Base-by-base conservation (phyloP, 2,113 vertebrate genomes). In the Symphodus melops region DNA sequence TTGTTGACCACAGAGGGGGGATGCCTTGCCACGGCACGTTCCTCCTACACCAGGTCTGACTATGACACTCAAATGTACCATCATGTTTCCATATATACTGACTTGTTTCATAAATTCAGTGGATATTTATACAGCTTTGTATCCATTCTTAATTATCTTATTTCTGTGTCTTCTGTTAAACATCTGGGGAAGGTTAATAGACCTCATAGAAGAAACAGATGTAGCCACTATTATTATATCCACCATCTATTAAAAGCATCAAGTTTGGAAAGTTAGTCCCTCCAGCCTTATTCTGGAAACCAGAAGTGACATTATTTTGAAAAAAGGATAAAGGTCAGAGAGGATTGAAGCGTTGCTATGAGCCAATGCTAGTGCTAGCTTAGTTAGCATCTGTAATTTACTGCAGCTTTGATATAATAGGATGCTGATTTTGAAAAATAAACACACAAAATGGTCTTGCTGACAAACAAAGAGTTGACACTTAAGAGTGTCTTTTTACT, bases 1-100 rank as follows among this genome's bases (percentile, higher is more conserved):
- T 98, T 3, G 98, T 99, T 77, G 98, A 99, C 90, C 98, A 99
- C 90, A 95, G 97, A 1, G 95, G 95, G 1, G 97, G 97, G 39
- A 97, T 98, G 96, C 98, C 98, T 0, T 99, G 98, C 91, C 95
- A 98, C 37, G 98, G 98, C 28, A 97, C 96, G 0, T 99, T 96
- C 94, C 95, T 99, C 41, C 91, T 99, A 25, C 98, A 99, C 89
- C 98, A 99, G 96, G 98, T 99, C 49, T 21, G 77, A 66, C 8
- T 14, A 19, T 4, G 0, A 79, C 37, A 52, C 58, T 39, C 4
- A 9, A 28, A 20, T 36, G 25, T 8, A 46, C 8, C 16, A n/a
- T 46, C 9, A 28, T 59, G 3, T 42, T 42, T 53, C 17, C 42
- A 46, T 19, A 49, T 64, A 16, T 4, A 65, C 14, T 46, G 6